phyloP scores from a whole-genome alignment of 1,140 invertebrate genomes.

The Drosophila repletoides region DNA sequence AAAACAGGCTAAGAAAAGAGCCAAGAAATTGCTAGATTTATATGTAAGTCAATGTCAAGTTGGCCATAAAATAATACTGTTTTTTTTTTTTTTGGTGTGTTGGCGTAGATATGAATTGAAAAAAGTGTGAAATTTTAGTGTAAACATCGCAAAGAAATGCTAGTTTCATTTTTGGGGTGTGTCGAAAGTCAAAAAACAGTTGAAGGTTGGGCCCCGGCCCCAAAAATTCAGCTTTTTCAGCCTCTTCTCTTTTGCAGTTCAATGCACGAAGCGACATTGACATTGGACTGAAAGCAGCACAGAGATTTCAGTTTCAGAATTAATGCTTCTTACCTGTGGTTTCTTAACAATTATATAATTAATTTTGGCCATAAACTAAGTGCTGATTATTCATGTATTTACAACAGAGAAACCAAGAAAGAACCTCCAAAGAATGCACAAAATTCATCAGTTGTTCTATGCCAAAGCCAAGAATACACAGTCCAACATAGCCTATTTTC shows the following conservation, averaged over 20 bases:
- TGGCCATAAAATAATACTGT: slow-evolving; percentile 24
- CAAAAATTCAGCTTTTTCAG: no score
- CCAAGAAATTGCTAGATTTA: slow-evolving; percentile 10
- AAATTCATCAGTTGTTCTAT: no score
- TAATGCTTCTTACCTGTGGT: background rate
- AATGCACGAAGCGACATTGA: slow-evolving; percentile 38
- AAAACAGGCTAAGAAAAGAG: background rate
- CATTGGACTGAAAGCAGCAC: slow-evolving; percentile 17
- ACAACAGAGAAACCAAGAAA: no score
- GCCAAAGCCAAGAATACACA: no score
- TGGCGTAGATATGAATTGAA: slow-evolving; percentile 15
- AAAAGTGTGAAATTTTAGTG: slow-evolving; percentile 41
- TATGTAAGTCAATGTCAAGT: slow-evolving; percentile 51
- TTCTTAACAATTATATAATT: no score
- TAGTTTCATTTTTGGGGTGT: slow-evolving; percentile 28
- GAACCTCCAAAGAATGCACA: no score
- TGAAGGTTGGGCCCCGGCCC: slow-evolving; percentile 12
- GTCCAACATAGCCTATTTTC: no score
- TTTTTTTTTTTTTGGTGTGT: no score
- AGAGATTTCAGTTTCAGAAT: background rate
- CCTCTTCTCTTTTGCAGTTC: slow-evolving; percentile 20
- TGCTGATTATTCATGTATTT: no score
- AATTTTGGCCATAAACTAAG: no score
- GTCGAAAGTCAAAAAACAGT: slow-evolving; percentile 29
- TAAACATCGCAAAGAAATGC: slow-evolving; percentile 33